phyloP scores from a whole-genome alignment of 2,888 invertebrate species.

The Chironomus tentans region DNA sequence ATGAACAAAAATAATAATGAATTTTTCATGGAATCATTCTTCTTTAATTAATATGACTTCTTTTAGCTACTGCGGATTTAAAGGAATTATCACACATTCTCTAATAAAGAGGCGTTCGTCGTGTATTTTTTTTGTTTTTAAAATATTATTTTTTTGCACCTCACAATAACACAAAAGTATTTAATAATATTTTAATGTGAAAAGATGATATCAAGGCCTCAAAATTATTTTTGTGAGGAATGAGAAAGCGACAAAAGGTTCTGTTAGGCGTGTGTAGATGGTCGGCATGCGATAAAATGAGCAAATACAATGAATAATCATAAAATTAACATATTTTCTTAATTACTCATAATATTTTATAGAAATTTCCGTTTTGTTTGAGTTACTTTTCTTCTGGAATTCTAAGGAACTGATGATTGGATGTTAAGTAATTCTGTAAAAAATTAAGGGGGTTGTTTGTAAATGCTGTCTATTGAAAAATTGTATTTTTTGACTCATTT shows the following conservation, averaged over 20 bases:
- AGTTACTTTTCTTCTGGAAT: neutral
- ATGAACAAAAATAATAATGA: neutral
- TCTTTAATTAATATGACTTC: constrained; percentile 9
- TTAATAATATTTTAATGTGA: too few relatives aligned
- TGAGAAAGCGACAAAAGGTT: too few relatives aligned
- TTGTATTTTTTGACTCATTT: too few relatives aligned
- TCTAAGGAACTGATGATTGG: too few relatives aligned
- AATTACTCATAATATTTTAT: constrained; percentile 13
- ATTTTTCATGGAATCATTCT: constrained; percentile 9
- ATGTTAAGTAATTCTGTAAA: too few relatives aligned
- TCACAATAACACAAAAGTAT: too few relatives aligned
- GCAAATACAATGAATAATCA: neutral
- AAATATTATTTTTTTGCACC: neutral
- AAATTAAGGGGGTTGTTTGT: too few relatives aligned
- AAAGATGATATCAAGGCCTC: too few relatives aligned
- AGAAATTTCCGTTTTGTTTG: neutral
- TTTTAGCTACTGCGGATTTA: neutral
- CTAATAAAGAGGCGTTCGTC: too few relatives aligned
- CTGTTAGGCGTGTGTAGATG: too few relatives aligned
- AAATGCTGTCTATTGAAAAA: too few relatives aligned
- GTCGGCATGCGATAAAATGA: neutral
- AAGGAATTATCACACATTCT: neutral
- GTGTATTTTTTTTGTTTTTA: neutral
- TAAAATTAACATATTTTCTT: constrained; percentile 7
- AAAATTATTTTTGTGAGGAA: too few relatives aligned